Conservation (phyloP, 2,888 invertebrate genomes). For the Drosophila setosimentum region DNA sequence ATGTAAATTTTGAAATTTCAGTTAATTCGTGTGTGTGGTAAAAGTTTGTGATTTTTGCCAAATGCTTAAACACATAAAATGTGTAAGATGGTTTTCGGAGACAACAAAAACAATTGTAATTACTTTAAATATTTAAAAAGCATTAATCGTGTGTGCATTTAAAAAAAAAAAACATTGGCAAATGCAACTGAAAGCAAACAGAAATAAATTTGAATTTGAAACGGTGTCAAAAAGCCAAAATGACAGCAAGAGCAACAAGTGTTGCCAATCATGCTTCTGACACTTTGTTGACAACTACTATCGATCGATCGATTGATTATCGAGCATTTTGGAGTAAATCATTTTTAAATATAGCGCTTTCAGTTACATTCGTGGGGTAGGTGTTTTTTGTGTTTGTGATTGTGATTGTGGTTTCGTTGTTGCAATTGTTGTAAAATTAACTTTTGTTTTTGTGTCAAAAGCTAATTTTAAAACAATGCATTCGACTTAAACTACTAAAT, state of each 20-base stretch:
- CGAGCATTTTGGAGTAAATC: constrained; percentile 16
- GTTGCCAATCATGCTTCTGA: constrained; percentile 21
- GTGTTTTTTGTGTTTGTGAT: constrained; percentile 19
- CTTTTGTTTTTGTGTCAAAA: constrained; percentile 49
- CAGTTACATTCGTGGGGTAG: constrained; percentile 62
- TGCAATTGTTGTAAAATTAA: constrained; percentile 75
- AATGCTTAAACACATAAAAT: constrained; percentile 37
- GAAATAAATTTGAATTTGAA: constrained; percentile 23
- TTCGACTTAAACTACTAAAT: constrained; percentile 73
- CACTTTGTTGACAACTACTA: not conserved
- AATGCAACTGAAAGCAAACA: constrained; percentile 64
- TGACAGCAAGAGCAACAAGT: constrained; percentile 26
- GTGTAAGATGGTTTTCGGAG: constrained; percentile 47
- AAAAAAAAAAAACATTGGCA: constrained; percentile 40
- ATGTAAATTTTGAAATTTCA: constrained; percentile 69
- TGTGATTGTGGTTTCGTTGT: constrained; percentile 21
- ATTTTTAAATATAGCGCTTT: constrained; percentile 53
- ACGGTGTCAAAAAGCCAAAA: constrained; percentile 9
- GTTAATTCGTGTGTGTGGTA: constrained; percentile 70
- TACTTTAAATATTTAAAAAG: constrained; percentile 83
- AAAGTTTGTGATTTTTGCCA: constrained; percentile 36
- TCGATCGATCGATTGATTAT: constrained; percentile 11
- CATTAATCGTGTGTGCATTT: constrained; percentile 64
- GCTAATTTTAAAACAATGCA: constrained; percentile 72
- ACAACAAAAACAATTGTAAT: constrained; percentile 78